These are phyloP conservation scores for Congeria kusceri DNA, from an alignment of 2,888 invertebrate species.

Conservation along the genomic window DNA sequence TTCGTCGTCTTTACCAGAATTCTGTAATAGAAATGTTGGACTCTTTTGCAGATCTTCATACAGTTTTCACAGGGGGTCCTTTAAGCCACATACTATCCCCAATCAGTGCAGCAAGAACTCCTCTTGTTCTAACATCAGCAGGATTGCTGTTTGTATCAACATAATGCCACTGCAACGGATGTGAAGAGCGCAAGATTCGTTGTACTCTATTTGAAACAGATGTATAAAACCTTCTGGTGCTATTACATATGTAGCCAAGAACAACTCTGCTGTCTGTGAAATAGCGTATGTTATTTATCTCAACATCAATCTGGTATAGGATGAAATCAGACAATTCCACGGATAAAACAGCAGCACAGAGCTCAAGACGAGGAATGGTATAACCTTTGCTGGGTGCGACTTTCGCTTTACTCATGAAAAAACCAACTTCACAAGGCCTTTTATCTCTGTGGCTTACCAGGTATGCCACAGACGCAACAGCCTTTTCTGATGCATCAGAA, in stretches of 20 bases:
- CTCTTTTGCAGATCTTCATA: too few relatives aligned
- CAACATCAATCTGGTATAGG: slow-evolving; percentile 21
- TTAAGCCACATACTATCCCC: slow-evolving; percentile 26
- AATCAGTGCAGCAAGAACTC: slow-evolving; percentile 11
- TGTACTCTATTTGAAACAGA: slow-evolving; percentile 57
- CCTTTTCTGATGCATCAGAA: slow-evolving; percentile 67
- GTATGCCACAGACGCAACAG: slow-evolving; percentile 66
- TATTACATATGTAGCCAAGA: slow-evolving; percentile 54
- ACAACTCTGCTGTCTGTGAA: too few relatives aligned
- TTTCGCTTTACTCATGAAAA: slow-evolving; percentile 55
- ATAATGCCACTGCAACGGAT: slow-evolving; percentile 43
- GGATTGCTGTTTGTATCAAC: slow-evolving; percentile 45
- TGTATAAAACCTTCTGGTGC: slow-evolving; percentile 41
- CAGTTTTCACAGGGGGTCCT: too few relatives aligned
- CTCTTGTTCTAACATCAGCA: slow-evolving; percentile 43
- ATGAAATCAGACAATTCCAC: slow-evolving; percentile 36
- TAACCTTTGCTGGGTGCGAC: slow-evolving; percentile 50
- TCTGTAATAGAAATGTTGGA: background rate
- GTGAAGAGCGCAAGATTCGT: slow-evolving; percentile 28
- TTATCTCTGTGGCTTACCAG: slow-evolving; percentile 14
- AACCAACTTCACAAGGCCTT: slow-evolving; percentile 13
- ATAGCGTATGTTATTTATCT: slow-evolving; percentile 50
- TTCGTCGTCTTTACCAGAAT: slow-evolving; percentile 37
- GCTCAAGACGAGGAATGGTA: slow-evolving; percentile 58
- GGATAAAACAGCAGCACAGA: slow-evolving; percentile 57